These are phyloP conservation scores for Halisarca cf. caerulea DNA, from an alignment of 37 sponge, comb jelly and placozoan species.

Conservation along the genomic window DNA sequence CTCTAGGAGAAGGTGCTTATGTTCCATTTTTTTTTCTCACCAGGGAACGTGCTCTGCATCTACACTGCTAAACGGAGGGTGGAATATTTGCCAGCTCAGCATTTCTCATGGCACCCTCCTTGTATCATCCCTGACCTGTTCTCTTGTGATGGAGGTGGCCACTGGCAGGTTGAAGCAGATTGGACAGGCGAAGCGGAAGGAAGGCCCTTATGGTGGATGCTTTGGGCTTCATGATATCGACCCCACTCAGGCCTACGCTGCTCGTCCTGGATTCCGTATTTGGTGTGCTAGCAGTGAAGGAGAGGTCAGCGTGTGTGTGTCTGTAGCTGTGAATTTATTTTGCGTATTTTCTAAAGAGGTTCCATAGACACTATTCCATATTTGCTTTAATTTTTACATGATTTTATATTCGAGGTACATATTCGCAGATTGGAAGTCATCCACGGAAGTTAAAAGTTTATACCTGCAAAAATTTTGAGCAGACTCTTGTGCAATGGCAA, in stretches of 20 bases:
- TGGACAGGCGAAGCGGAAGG: constrained; percentile 64
- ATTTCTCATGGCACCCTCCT: constrained; percentile 35
- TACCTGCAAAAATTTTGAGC: too few species aligned
- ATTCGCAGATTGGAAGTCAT: too few species aligned
- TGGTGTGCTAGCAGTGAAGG: constrained; percentile 58
- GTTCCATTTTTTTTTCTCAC: not conserved
- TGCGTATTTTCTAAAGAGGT: too few species aligned
- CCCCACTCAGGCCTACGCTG: constrained; percentile 21
- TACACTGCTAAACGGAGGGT: not conserved
- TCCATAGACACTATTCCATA: too few species aligned
- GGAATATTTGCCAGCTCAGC: constrained; percentile 30
- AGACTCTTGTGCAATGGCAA: too few species aligned
- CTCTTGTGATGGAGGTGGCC: constrained; percentile 38
- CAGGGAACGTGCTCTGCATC: constrained; percentile 4
- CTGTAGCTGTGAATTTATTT: too few species aligned
- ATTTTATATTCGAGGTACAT: too few species aligned
- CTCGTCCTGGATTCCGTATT: constrained; percentile 74
- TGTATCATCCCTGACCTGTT: constrained; percentile 58
- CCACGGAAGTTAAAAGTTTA: too few species aligned
- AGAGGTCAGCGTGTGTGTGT: constrained; percentile 42
- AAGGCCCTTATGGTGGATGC: constrained; percentile 67
- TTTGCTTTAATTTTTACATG: too few species aligned
- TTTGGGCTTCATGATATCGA: constrained; percentile 29
- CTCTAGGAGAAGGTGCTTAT: too few species aligned
- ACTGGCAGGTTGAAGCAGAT: constrained; percentile 70